phyloP scores from a whole-genome alignment of 2,113 vertebrate species.

The Fukomys damarensis region DNA sequence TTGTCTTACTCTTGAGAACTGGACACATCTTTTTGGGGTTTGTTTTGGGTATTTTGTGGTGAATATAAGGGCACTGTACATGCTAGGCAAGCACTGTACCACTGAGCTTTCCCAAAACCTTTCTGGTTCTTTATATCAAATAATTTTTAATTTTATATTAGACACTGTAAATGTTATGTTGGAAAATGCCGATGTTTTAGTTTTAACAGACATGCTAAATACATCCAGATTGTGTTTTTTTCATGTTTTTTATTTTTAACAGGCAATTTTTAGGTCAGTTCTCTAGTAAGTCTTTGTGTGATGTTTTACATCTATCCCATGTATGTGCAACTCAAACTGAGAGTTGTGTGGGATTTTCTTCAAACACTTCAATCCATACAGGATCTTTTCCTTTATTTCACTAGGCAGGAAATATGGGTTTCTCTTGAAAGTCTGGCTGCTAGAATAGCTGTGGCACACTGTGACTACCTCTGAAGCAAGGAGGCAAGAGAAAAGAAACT shows the following conservation, averaged over 20 bases:
- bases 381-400: not conserved
- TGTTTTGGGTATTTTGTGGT: not conserved
- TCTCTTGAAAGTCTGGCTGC: constrained; percentile 7
- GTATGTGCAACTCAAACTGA: not conserved
- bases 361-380: not conserved
- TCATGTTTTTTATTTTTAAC: constrained; percentile 7
- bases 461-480: not conserved
- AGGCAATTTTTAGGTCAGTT: not conserved
- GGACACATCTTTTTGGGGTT: not conserved
- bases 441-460: not conserved
- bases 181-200: not conserved
- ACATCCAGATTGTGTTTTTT: not conserved
- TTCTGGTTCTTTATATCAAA: not conserved
- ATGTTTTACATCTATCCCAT: not conserved
- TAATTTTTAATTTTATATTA: constrained; percentile 48
- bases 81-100: not conserved
- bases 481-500: not conserved
- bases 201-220: not conserved
- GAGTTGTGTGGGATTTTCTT: not conserved
- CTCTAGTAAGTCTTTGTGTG: not conserved
- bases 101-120: not conserved
- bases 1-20: not conserved
- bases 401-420: not conserved
- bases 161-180: not conserved
- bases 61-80: not conserved